Evolutionary conservation across 2,888 invertebrate genomes (phyloP).

Genomic region (Galerucella pusilla): DNA sequence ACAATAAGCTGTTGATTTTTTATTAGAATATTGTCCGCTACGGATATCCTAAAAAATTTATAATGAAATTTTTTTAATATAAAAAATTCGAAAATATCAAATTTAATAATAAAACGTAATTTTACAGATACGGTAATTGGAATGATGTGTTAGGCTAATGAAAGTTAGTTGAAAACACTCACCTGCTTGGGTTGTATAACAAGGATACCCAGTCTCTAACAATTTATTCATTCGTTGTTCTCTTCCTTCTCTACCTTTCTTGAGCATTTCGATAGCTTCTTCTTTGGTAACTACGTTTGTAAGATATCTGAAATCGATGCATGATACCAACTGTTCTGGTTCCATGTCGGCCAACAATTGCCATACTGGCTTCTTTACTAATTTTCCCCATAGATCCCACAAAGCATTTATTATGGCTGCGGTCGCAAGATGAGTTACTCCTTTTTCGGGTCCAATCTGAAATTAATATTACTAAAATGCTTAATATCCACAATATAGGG

Average conservation of each 20-base stretch:
- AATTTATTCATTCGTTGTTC: slow-evolving; percentile 74
- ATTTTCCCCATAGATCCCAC: slow-evolving; percentile 92
- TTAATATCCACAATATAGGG: too few species aligned
- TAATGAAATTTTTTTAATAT: too few species aligned
- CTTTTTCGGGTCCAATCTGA: slow-evolving; percentile 91
- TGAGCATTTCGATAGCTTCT: slow-evolving; percentile 80
- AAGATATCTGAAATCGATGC: slow-evolving; percentile 88
- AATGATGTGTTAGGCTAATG: too few species aligned
- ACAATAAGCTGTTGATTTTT: background rate
- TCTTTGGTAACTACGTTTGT: slow-evolving; percentile 85
- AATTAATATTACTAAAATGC: slow-evolving; percentile 31
- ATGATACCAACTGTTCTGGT: slow-evolving; percentile 85
- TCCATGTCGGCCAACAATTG: slow-evolving; percentile 83
- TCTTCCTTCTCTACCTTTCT: slow-evolving; percentile 70
- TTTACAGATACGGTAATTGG: too few species aligned
- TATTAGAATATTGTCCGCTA: background rate
- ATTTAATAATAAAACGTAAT: too few species aligned
- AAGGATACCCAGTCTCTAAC: slow-evolving; percentile 79
- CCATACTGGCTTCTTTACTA: slow-evolving; percentile 89
- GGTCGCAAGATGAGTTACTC: slow-evolving; percentile 87
- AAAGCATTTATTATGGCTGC: slow-evolving; percentile 90
- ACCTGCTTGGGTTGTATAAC: slow-evolving; percentile 89
- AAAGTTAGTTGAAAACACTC: slow-evolving; percentile 48
- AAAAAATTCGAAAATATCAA: too few species aligned
- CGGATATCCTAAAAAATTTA: too few species aligned